Conservation (phyloP, 2,113 vertebrate species). For the Rana temporaria region DNA sequence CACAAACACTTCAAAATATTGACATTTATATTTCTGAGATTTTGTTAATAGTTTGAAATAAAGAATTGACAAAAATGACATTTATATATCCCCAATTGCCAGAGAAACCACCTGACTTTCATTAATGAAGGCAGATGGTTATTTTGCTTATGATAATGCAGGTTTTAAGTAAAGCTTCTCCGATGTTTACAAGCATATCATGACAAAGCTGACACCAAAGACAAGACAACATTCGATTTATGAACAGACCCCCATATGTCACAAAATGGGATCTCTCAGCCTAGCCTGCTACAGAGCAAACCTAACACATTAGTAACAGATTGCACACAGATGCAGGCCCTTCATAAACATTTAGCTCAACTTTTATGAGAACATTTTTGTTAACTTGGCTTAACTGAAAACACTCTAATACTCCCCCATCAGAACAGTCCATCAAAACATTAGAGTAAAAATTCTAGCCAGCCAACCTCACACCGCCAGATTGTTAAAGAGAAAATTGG, state of each 20-base stretch:
- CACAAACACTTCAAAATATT: no score
- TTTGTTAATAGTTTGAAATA: no score
- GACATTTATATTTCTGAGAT: no score
- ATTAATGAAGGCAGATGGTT: background rate
- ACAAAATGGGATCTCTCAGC: background rate
- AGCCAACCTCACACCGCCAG: constrained; percentile 29
- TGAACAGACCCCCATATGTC: constrained; percentile 15
- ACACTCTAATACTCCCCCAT: constrained; percentile 7
- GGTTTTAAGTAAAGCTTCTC: background rate
- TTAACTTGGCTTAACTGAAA: constrained; percentile 36
- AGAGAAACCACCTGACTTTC: background rate
- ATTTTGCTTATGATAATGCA: constrained; percentile 3
- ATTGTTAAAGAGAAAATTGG: constrained; percentile 24
- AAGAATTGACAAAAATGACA: background rate
- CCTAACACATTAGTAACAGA: background rate
- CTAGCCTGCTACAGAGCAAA: background rate
- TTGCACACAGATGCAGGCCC: constrained; percentile 6
- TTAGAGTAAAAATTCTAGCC: background rate
- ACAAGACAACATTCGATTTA: constrained; percentile 24
- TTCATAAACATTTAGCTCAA: constrained; percentile 23
- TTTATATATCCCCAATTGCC: background rate
- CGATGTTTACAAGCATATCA: constrained; percentile 9
- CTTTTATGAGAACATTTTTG: constrained; percentile 41
- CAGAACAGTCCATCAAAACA: constrained; percentile 42
- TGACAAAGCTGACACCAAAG: background rate